phyloP scores from a whole-genome alignment of 2,797 vertebrate species.

The Hirundo rustica region DNA sequence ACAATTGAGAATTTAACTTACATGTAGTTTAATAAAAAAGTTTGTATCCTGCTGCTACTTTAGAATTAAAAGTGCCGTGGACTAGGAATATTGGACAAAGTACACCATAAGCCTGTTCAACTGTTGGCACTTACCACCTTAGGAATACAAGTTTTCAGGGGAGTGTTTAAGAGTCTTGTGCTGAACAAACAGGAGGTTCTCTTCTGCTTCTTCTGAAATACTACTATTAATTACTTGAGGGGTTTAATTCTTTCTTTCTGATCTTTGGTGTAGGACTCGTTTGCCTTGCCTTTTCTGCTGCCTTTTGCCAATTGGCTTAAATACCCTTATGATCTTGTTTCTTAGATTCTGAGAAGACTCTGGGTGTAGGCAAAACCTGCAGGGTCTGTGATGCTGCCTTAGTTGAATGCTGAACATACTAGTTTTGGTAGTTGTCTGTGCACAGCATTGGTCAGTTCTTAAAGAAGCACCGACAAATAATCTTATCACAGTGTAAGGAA shows the following conservation, averaged over 20 bases:
- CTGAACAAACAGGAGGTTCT: background rate
- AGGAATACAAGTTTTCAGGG: background rate
- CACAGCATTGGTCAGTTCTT: background rate
- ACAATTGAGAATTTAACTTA: background rate
- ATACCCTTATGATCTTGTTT: background rate
- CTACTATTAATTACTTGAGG: background rate
- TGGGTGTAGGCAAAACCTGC: background rate
- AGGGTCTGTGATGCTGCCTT: background rate
- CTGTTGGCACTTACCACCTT: background rate
- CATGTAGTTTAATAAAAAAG: background rate
- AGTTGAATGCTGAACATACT: background rate
- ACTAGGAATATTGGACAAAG: background rate
- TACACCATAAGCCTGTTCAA: background rate
- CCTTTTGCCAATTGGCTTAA: background rate
- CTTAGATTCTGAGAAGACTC: background rate
- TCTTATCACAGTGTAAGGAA: background rate
- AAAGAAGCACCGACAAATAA: background rate
- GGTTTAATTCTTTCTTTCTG: background rate
- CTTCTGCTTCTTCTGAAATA: background rate
- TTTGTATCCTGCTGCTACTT: background rate
- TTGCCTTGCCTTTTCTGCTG: background rate
- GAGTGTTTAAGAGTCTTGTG: background rate
- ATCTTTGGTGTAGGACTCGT: background rate
- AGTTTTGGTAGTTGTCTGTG: background rate
- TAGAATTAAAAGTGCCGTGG: background rate